These are phyloP conservation scores for Vombatus ursinus DNA, from an alignment of 2,113 vertebrate genomes.

Conservation along the genomic window DNA sequence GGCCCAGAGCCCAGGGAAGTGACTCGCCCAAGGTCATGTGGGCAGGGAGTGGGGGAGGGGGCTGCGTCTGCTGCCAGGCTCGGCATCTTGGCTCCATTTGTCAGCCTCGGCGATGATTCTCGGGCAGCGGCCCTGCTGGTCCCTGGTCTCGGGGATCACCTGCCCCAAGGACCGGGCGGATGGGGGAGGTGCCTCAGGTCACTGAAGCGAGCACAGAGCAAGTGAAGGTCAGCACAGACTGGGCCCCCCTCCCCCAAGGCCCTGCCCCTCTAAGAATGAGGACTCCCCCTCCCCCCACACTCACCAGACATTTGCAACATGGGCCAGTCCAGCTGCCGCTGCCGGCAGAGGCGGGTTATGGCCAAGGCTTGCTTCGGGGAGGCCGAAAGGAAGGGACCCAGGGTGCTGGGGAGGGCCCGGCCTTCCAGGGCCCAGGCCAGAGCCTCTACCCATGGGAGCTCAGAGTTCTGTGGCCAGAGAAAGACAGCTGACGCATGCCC, in stretches of 20 bases:
- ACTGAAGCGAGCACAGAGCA: background rate
- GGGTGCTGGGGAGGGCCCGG: conserved; percentile 58
- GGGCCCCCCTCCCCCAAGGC: no score
- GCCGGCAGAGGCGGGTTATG: conserved; percentile 70
- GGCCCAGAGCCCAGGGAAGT: background rate
- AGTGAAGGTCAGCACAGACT: background rate
- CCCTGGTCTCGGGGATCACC: background rate
- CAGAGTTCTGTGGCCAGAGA: conserved; percentile 72
- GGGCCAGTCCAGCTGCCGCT: conserved; percentile 80
- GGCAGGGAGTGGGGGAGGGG: background rate
- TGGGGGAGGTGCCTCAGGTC: background rate
- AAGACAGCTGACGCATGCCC: background rate
- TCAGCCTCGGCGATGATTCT: background rate
- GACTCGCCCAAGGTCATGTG: background rate
- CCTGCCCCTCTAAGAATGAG: background rate
- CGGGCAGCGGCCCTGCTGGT: no score
- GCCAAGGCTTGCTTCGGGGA: conserved; percentile 71
- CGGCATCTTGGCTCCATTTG: no score
- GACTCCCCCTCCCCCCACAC: background rate
- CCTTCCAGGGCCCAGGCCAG: conserved; percentile 70
- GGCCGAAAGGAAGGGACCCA: conserved; percentile 74
- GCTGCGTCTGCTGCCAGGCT: background rate
- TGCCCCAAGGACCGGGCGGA: background rate
- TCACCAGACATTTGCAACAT: conserved; percentile 76
- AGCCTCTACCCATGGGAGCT: conserved; percentile 62